Conservation (phyloP, 2,888 invertebrate species). For the Xanthorhoe spadicearia region DNA sequence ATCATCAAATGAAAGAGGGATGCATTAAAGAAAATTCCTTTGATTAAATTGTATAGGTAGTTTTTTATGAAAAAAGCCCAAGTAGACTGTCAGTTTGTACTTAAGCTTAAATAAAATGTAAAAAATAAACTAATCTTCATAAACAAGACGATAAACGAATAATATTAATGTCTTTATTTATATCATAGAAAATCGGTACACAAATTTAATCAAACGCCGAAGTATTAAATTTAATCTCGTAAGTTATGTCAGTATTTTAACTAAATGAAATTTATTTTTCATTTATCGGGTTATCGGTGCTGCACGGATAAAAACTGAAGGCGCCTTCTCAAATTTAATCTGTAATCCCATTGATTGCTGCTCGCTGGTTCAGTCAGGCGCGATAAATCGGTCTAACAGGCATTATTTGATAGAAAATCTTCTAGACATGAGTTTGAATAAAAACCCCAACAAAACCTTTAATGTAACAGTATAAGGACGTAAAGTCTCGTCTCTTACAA, state of each 20-base stretch:
- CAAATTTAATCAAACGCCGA: not conserved
- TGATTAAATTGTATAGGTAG: too few species aligned
- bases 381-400: not conserved
- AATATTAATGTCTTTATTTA: too few species aligned
- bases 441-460: too few species aligned
- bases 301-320: not conserved
- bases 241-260: not conserved
- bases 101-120: too few species aligned
- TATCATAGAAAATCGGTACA: too few species aligned
- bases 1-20: too few species aligned
- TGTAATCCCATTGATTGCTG: constrained; percentile 1
- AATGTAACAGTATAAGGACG: not conserved
- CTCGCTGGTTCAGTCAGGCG: constrained; percentile 4
- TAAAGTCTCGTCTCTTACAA: not conserved
- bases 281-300: not conserved
- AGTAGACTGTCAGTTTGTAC: too few species aligned
- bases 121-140: too few species aligned
- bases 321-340: constrained; percentile 9
- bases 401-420: not conserved
- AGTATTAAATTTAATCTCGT: not conserved
- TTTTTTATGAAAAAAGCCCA: too few species aligned
- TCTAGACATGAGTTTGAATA: not conserved
- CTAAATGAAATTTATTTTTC: not conserved
- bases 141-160: too few species aligned
- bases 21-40: too few species aligned